phyloP scores from a whole-genome alignment of 2,797 vertebrate species.

The Clangula hyemalis region DNA sequence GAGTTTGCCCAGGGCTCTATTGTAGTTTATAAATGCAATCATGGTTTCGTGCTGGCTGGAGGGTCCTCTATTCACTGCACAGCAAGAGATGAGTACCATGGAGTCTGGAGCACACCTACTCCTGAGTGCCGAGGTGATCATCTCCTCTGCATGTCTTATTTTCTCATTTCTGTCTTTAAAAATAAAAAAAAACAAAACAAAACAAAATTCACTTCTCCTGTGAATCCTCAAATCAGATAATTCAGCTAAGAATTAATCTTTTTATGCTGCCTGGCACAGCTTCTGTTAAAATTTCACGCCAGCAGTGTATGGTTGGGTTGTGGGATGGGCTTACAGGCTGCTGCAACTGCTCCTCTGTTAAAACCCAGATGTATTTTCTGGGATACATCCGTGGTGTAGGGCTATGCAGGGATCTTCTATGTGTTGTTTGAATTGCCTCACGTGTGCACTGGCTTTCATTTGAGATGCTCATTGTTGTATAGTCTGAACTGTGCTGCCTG shows the following conservation, averaged over 20 bases:
- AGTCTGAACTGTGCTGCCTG: not conserved
- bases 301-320: not conserved
- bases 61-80: constrained; percentile 22
- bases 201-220: not conserved
- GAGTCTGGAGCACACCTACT: constrained; percentile 44
- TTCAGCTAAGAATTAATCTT: not conserved
- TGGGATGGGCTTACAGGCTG: fast-evolving
- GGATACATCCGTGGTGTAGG: not conserved
- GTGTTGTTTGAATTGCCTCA: not conserved
- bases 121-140: constrained; percentile 56
- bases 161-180: not conserved
- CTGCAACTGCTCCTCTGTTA: not conserved
- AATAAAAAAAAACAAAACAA: not conserved
- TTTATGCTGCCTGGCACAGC: not conserved
- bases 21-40: constrained; percentile 33
- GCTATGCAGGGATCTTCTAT: not conserved
- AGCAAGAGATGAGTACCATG: not conserved
- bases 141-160: not conserved
- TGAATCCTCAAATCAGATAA: not conserved
- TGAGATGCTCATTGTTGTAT: not conserved
- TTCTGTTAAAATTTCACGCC: not conserved
- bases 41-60: constrained; percentile 34
- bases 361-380: not conserved
- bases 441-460: fast-evolving
- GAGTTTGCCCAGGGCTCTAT: not conserved